These are phyloP conservation scores for Sesia apiformis DNA, from an alignment of 2,888 invertebrate species.

Conservation along the genomic window DNA sequence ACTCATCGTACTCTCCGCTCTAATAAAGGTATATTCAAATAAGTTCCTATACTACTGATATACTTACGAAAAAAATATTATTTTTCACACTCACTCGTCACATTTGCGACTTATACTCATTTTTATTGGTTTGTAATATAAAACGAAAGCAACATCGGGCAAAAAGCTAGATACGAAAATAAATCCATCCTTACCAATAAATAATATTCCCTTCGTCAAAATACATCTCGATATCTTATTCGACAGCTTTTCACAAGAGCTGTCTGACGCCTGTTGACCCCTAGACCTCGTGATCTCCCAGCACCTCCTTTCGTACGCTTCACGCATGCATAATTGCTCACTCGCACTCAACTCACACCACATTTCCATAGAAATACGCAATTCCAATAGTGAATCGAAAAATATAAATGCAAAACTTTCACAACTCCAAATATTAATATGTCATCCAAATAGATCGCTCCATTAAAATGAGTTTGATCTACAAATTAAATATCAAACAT, in stretches of 20 bases:
- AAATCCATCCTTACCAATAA: constrained; percentile 3
- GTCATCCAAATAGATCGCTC: constrained; percentile 1
- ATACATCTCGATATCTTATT: constrained; percentile 38
- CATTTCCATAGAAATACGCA: constrained; percentile 21
- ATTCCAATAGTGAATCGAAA: neutral
- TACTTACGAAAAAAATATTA: no score
- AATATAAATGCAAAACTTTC: constrained; percentile 1
- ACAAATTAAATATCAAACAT: constrained; percentile 44
- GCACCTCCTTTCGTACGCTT: constrained; percentile 39
- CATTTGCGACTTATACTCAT: no score
- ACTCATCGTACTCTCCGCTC: no score
- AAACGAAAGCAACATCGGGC: no score
- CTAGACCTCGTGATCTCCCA: constrained; percentile 44
- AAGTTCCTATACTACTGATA: no score
- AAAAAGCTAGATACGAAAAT: constrained; percentile 3
- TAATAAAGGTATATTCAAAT: no score
- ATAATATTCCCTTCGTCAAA: constrained; percentile 5
- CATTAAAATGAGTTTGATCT: neutral
- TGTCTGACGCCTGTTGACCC: constrained; percentile 52
- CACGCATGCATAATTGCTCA: constrained; percentile 49
- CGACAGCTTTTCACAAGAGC: constrained; percentile 31
- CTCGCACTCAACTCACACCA: constrained; percentile 12
- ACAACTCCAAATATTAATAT: constrained; percentile 1
- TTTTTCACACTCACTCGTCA: no score
- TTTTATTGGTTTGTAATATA: no score